A percentile compares a stretch with the other conserved stretches of the same genome.
Evolutionary conservation across 1,140 invertebrate genomes (phyloP).

Genomic region (Sitobion miscanthi): DNA sequence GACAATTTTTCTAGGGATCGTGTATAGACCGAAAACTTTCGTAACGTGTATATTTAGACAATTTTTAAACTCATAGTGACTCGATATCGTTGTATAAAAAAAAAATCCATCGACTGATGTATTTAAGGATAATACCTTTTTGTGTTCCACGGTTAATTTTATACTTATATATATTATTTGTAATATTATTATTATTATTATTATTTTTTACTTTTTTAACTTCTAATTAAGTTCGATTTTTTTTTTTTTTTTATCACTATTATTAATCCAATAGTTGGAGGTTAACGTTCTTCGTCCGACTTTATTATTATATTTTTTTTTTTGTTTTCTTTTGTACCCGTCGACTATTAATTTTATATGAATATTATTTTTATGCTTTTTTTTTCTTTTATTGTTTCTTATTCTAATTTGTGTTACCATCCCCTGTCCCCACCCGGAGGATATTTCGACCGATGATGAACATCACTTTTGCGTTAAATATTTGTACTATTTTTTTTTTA

Average conservation of each 20-base stretch:
- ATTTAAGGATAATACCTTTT: slow-evolving; percentile 53
- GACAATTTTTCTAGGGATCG: background rate
- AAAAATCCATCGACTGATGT: slow-evolving; percentile 55
- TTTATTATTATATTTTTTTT: background rate
- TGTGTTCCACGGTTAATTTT: slow-evolving; percentile 50
- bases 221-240: slow-evolving; percentile 26
- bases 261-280: background rate
- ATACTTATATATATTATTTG: background rate
- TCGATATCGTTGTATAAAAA: slow-evolving; percentile 41
- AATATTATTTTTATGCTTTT: background rate
- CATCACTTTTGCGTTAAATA: background rate
- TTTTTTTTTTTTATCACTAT: background rate
- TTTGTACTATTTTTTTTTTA: slow-evolving; percentile 39
- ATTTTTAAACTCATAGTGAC: slow-evolving; percentile 36
- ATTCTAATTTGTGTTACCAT: background rate
- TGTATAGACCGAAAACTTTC: slow-evolving; percentile 40
- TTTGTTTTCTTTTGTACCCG: background rate
- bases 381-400: background rate
- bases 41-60: slow-evolving; percentile 47
- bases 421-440: background rate
- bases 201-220: slow-evolving; percentile 45
- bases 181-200: background rate
- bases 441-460: background rate
- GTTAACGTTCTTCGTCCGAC: slow-evolving; percentile 28
- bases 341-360: background rate